Conservation (phyloP, 2,888 invertebrate genomes). For the Pristionchus japonicus region DNA sequence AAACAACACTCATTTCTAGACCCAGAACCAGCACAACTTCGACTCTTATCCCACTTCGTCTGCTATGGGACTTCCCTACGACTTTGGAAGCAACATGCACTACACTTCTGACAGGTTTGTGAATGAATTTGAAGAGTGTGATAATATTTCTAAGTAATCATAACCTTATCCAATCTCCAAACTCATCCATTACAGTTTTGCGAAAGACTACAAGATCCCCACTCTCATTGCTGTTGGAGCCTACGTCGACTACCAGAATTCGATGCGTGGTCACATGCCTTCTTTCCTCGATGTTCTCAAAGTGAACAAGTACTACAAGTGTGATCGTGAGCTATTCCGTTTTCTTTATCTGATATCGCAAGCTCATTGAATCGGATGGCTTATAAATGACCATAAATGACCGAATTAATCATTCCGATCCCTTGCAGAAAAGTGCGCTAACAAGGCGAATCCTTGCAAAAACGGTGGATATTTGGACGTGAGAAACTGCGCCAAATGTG, state of each 20-base stretch:
- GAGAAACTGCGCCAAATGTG: constrained; percentile 22
- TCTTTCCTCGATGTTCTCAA: constrained; percentile 35
- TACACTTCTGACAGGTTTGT: constrained; percentile 30
- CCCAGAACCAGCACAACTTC: constrained; percentile 19
- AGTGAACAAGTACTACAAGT: constrained; percentile 42
- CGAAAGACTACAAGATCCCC: constrained; percentile 4
- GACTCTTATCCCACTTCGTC: not conserved
- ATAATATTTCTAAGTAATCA: no score
- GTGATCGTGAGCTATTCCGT: constrained; percentile 12
- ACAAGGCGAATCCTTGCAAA: not conserved
- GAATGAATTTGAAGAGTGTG: no score
- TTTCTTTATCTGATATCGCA: no score
- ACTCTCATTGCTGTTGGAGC: not conserved
- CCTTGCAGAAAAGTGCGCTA: constrained; percentile 26
- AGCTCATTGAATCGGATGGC: no score
- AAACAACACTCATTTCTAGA: no score
- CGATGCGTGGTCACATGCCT: constrained; percentile 43
- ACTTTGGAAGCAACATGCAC: constrained; percentile 45
- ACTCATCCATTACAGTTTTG: not conserved
- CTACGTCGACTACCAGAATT: constrained; percentile 34
- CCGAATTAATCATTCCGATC: not conserved
- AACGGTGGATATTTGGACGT: constrained; percentile 43
- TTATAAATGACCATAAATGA: not conserved
- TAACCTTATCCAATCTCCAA: no score
- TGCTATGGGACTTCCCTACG: constrained; percentile 1